phyloP scores from a whole-genome alignment of 2,797 vertebrate species.

The Ceryle rudis region DNA sequence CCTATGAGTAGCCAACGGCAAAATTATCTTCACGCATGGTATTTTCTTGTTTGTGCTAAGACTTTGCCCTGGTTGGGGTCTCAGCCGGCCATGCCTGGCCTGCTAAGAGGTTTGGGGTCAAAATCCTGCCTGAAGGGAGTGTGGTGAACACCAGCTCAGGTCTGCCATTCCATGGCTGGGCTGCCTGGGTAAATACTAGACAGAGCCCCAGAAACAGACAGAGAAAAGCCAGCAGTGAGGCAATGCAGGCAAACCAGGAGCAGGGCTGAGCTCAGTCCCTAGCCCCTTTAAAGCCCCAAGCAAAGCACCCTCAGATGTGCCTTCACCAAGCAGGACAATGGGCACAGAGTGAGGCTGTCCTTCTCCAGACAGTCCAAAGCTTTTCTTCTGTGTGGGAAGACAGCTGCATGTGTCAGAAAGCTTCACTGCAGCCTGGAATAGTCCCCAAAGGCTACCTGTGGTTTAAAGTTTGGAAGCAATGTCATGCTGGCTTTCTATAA shows the following conservation, averaged over 20 bases:
- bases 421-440: background rate
- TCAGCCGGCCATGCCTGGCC: background rate
- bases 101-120: background rate
- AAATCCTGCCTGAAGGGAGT: background rate
- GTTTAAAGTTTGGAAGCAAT: background rate
- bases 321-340: background rate
- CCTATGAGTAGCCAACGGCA: background rate
- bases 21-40: rapidly evolving
- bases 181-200: background rate
- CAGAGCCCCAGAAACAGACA: background rate
- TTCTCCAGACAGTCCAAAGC: background rate
- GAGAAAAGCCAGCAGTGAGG: background rate
- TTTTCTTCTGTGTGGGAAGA: background rate
- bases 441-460: background rate
- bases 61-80: background rate
- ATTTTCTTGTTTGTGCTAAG: background rate
- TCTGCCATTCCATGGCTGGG: rapidly evolving
- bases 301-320: background rate
- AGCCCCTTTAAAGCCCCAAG: too few relatives aligned
- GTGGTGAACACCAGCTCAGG: too few relatives aligned
- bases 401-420: background rate
- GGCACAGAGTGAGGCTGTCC: background rate
- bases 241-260: background rate
- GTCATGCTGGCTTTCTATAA: background rate
- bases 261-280: background rate